Base-by-base conservation (phyloP, 2,888 invertebrate genomes). In the Argynnis bischoffii region DNA sequence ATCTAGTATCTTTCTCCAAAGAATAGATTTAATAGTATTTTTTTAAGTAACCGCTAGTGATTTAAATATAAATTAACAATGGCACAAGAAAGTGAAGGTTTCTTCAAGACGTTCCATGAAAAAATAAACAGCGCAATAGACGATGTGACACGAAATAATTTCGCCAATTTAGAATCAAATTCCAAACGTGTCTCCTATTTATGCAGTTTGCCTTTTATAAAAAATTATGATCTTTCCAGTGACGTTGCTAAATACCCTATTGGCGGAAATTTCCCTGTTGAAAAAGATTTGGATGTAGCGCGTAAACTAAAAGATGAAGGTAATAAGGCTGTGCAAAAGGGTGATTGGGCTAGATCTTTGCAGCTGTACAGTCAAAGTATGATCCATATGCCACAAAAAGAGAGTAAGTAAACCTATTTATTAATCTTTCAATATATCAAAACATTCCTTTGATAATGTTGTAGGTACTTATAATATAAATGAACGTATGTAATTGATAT, bases 301-400 rank as follows among this genome's bases (percentile, higher is more conserved):
- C 88, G 93, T n/a, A 87, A 91, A 70, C 86, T 94, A 48, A 97
- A 97, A 86, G 93, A 95, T 75, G 93, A 94, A 69, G 97, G 97
- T 3, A 97, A 97, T 79, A 90, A 93, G 70, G 94, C 94, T 6
- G 97, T 97, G 77, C 95, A 95, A 74, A 94, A 94, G 75, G 95
- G 95, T 64, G 94, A 96, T 74, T 96, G 95, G 93, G 80, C 85
- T 46, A 94, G 93, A 75, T 96, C 97, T 1, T 88, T 97, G 81
- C 89, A 94, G 47, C 83, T 94, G 55, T 98, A 97, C 84, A 95
- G 95, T 69, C 93, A 94, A 76, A 95, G 95, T 73, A 95, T 96
- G 79, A 84, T 95, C 31, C 87, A 94, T 61, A 92, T 95, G 81
- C 96, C 97, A 14, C 93, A 93, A 69, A 94, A 94, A 76, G 93